Percentiles rank a stretch among this genome's conserved stretches.
These are phyloP conservation scores for Paguma larvata DNA, from an alignment of 2,797 vertebrate species.

Conservation along the genomic window DNA sequence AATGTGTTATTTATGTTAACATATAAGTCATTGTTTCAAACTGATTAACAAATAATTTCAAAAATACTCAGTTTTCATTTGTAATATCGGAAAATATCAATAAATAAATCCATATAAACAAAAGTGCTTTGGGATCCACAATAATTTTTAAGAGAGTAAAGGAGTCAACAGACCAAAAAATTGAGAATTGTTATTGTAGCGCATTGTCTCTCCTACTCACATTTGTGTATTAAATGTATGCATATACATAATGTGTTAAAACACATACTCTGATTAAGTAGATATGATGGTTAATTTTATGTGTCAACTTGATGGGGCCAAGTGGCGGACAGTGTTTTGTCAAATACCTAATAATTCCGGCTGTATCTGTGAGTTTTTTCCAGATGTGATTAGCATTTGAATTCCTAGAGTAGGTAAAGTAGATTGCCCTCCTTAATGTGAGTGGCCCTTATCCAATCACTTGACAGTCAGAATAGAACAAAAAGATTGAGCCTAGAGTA, in stretches of 20 bases:
- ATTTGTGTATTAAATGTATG: background rate
- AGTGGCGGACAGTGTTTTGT: background rate
- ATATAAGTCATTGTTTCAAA: background rate
- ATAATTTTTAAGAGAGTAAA: background rate
- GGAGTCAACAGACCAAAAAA: background rate
- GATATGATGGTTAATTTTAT: background rate
- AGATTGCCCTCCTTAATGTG: background rate
- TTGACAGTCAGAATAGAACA: background rate
- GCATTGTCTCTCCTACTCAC: background rate
- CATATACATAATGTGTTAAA: background rate
- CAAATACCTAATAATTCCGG: background rate
- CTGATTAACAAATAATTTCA: background rate
- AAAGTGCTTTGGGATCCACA: background rate
- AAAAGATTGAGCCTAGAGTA: background rate
- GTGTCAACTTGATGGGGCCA: background rate
- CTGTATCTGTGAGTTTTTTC: background rate
- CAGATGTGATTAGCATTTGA: background rate
- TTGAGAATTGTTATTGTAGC: background rate
- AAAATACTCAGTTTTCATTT: background rate
- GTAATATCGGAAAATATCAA: background rate
- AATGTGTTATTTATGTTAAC: background rate
- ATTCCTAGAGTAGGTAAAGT: background rate
- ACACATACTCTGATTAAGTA: background rate
- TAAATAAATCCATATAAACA: background rate
- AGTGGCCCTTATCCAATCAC: background rate